Base-by-base conservation (phyloP, 2,888 invertebrate genomes). In the Lithophane leautieri region DNA sequence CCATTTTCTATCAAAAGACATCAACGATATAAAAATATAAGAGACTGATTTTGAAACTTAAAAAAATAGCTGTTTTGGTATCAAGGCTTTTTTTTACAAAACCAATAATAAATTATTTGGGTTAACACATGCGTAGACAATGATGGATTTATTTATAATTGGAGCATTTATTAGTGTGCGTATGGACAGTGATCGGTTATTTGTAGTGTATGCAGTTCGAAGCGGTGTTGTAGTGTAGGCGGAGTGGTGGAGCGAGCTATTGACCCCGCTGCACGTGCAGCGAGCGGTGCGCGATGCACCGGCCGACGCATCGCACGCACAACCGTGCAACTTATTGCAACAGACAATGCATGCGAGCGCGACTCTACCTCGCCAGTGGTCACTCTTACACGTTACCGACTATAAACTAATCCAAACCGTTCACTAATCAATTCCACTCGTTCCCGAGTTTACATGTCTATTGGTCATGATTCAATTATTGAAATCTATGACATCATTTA, bases 181-280 rank as follows among this genome's bases (percentile, higher is more conserved):
- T 82, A 76, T 63, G 78, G 86, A 91, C 89, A 90, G 89, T 91
- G 91, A 87, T 87, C 84, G 85, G 79, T 80, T 85, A 85, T 86
- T 85, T 76, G 85, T 80, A 82, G 79, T 79, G 28, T 70, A 81
- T 80, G 82, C 77, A 80, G 73, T 71, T 70, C 81, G 81, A 76
- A 82, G 81, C 79, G 84, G 77, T 82, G 84, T 87, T 88, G 84
- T 74, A 82, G 82, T 82, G 84, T 78, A 84, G 79, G 85, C 83
- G 88, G 81, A 88, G 89, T 90, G 89, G 90, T 90, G 91, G 89
- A 91, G 85, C 86, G 90, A 93, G 94, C 90, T 94, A 93, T 94
- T 94, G 95, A 95, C 94, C 94, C 91, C 92, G 90, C 90, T 91
- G 87, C 94, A 94, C 93, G 94, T 93, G 94, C 90, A 89, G 79